Base-by-base conservation (phyloP, 1,140 invertebrate genomes). In the Drosophila yakuba region DNA sequence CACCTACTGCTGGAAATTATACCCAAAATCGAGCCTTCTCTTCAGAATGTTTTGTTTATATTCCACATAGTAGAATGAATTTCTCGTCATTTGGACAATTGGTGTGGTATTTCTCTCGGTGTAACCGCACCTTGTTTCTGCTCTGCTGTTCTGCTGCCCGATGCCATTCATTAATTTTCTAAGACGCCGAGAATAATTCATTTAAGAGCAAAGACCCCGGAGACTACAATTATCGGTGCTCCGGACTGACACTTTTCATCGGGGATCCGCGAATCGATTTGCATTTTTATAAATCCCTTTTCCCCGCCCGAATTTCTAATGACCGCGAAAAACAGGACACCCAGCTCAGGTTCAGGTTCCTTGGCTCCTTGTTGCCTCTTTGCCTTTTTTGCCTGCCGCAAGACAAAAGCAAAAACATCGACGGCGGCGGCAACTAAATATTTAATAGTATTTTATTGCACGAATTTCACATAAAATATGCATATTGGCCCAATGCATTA, bases 401-500 rank as follows among this genome's bases (percentile, higher is more conserved):
- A 63, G 74, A 64, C 64, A 72, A 39, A 39, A 12, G 38, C 38
- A 39, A 44, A 60, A 54, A 52, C 66, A 43, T 51, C 67, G 62
- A 78, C 47, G 63, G 28, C 57, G 72, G 72, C 61, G 74, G 52
- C 68, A 90, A 90, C 86, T 90, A 90, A 90, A 90, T 90, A 90
- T 90, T 90, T 90, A 90, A 90, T 90, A 90, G 86, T 90, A 90
- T 90, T 90, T 90, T 90, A 90, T 90, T 90, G 85, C 81, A 90
- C 86, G 86, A 90, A 90, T 81, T 89, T 90, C 84, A 90, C 80
- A 89, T 89, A 89, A 89, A 89, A 89, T 89, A 90, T 89, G 84
- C 84, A 89, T 89, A 90, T 89, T 89, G 88, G 85, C 85, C 69
- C 55, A 81, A 89, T 89, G 84, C 80, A 89, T 89, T 89, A 89